Evolutionary conservation across 1,140 invertebrate genomes (phyloP), one percentile per base, ranked within the genome.

Genomic region (Drosophila bocki): DNA sequence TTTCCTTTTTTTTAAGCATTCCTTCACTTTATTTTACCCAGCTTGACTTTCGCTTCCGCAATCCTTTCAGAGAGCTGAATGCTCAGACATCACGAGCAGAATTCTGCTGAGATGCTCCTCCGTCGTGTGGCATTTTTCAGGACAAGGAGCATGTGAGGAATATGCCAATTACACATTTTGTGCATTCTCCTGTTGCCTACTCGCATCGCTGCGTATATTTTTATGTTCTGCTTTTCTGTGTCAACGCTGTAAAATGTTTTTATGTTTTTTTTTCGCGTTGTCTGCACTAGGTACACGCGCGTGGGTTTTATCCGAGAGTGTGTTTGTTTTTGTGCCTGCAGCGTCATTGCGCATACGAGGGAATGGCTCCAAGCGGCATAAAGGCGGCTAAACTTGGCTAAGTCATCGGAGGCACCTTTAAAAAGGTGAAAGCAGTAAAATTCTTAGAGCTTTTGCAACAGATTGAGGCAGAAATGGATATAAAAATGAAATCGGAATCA

Each of bases 181-280:
- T 58, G 79, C 62, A 60, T 69, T 70, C 72, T 82, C 63, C 64
- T 78, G 69, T 83, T 71, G 80, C 80, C 67, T 69, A 57, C 60
- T 61, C 53, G 32, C 42, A n/a, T 32, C 17, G 44, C 12, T 58
- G 69, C 47, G 59, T 54, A 22, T 54, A 45, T 39, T 71, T 50
- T 70, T 62, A 59, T 75, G 45, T 58, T 17, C 22, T 5, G n/a
- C 39, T 44, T 45, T 77, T 77, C 35, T 57, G 75, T 57, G 75
- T 58, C 75, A 78, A n/a, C 74, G 75, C 53, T 59, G 61, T 51
- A 65, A 61, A 86, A 75, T 75, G n/a, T 75, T 75, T 68, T 68
- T 80, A 60, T 63, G 13, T n/a, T 22, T 45, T 32, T 26, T 15
- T 17, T 63, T 60, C 26, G 42, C 17, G 29, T 50, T 29, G 41